Evolutionary conservation across 2,797 vertebrate genomes (phyloP).

Genomic region (Helostoma temminkii): DNA sequence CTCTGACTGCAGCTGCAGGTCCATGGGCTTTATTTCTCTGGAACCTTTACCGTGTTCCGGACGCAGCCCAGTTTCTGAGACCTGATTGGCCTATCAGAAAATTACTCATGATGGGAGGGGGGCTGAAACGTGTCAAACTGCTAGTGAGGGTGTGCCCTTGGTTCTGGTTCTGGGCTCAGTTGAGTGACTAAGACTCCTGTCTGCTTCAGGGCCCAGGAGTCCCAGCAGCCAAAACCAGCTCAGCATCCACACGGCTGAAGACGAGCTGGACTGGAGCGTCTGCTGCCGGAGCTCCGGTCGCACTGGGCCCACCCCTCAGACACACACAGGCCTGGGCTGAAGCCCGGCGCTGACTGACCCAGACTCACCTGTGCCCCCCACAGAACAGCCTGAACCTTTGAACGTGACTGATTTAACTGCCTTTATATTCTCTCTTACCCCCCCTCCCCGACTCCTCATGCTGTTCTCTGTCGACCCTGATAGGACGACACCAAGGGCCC

Average conservation of each 20-base stretch:
- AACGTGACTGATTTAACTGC: slow-evolving; percentile 86
- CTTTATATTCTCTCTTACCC: slow-evolving; percentile 92
- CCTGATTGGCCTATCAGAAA: no score
- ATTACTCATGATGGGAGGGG: no score
- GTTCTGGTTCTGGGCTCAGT: slow-evolving; percentile 88
- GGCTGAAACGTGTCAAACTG: slow-evolving; percentile 4
- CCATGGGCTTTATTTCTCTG: no score
- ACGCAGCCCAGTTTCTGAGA: no score
- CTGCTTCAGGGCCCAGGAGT: slow-evolving; percentile 99
- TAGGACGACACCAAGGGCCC: slow-evolving; percentile 96
- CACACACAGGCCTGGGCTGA: not conserved
- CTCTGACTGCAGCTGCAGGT: no score
- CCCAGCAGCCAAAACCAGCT: slow-evolving; percentile 87
- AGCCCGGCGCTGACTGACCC: slow-evolving; percentile 84
- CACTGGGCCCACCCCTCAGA: not conserved
- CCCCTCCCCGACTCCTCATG: slow-evolving; percentile 93
- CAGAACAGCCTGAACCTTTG: slow-evolving; percentile 63
- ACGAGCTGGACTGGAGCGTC: slow-evolving; percentile 89
- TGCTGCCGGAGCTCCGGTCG: slow-evolving; percentile 86
- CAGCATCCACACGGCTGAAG: slow-evolving; percentile 86
- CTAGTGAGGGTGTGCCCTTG: slow-evolving; percentile 49
- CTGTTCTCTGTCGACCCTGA: slow-evolving; percentile 98
- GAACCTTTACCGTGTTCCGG: no score
- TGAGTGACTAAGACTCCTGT: slow-evolving; percentile 99
- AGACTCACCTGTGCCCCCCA: slow-evolving; percentile 67